phyloP scores from a whole-genome alignment of 2,113 vertebrate genomes.

The Uria aalge region DNA sequence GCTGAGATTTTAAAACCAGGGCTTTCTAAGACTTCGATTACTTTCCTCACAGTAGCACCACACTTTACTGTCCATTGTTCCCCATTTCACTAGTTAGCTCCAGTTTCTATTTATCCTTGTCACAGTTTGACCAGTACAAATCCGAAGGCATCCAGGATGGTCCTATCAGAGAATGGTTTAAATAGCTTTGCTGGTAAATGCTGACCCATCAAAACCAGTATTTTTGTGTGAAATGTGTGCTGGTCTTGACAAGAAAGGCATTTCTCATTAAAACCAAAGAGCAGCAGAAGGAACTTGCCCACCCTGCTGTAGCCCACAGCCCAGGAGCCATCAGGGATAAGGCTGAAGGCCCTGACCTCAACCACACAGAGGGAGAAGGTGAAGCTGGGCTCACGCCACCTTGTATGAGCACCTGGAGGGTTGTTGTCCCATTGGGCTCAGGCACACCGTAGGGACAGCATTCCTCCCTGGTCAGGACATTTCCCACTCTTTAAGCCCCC shows the following conservation, averaged over 20 bases:
- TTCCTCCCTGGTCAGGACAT: background rate
- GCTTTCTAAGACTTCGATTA: background rate
- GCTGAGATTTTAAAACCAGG: background rate
- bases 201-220: background rate
- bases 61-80: background rate
- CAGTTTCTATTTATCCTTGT: background rate
- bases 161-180: background rate
- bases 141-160: background rate
- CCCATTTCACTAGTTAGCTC: background rate
- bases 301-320: background rate
- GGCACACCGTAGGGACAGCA: accelerated
- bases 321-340: background rate
- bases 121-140: background rate
- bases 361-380: background rate
- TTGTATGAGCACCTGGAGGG: background rate
- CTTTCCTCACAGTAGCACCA: background rate
- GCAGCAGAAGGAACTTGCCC: background rate
- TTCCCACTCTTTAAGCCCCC: background rate
- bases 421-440: background rate
- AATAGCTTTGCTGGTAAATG: background rate
- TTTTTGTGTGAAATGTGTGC: background rate
- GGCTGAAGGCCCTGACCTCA: background rate
- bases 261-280: background rate
- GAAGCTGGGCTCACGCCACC: background rate
- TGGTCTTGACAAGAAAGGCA: background rate